Percentiles rank a stretch among this genome's conserved stretches.
Conservation (phyloP, 2,113 vertebrate species). For the Triplophysa dalaica region DNA sequence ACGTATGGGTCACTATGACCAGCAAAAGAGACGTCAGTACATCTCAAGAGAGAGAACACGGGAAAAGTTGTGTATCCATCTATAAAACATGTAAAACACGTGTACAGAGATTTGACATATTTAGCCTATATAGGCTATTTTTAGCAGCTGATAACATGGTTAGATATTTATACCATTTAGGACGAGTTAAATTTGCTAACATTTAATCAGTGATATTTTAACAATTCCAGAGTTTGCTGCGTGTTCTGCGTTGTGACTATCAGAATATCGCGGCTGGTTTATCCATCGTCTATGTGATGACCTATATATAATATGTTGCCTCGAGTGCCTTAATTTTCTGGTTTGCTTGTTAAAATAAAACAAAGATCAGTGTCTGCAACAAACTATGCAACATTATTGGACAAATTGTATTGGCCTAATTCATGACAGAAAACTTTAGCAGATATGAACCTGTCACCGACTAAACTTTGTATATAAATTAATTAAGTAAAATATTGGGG, state of each 20-base stretch:
- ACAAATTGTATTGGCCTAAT: not conserved
- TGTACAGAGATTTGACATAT: not conserved
- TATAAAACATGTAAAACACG: not conserved
- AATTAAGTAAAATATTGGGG: not conserved
- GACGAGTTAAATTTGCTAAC: not conserved
- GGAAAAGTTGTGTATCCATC: constrained; percentile 4
- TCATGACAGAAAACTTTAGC: not conserved
- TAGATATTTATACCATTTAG: not conserved
- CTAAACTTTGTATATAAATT: not conserved
- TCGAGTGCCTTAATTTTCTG: not conserved
- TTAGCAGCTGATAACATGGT: not conserved
- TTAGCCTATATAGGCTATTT: not conserved
- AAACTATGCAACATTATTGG: not conserved
- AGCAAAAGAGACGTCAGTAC: not conserved
- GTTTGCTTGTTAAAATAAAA: not conserved
- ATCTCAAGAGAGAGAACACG: constrained; percentile 8
- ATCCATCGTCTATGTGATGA: not conserved
- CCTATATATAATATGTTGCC: not conserved
- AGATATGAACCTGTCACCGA: not conserved
- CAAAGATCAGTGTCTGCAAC: not conserved
- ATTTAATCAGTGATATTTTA: not conserved
- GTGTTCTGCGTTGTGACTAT: not conserved
- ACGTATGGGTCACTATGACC: not conserved
- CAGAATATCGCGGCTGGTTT: not conserved
- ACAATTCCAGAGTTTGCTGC: not conserved